Evolutionary conservation across 2,888 invertebrate species (phyloP).

Genomic region (Scotopteryx bipunctaria): DNA sequence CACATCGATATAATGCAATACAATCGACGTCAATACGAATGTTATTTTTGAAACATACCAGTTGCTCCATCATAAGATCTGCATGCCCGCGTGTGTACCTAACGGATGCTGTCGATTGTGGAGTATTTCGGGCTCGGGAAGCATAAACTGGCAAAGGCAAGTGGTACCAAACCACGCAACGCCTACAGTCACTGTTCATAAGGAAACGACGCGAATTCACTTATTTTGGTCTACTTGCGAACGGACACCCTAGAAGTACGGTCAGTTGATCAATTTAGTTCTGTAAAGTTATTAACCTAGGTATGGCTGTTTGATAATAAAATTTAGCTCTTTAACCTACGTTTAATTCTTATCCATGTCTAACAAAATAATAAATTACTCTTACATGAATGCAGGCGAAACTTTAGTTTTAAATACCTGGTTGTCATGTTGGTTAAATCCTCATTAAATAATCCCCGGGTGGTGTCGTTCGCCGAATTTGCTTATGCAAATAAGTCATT

Average conservation of each 20-base stretch:
- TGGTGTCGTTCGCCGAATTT: constrained; percentile 59
- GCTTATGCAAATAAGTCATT: constrained; percentile 60
- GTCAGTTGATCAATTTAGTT: not conserved
- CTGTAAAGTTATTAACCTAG: not conserved
- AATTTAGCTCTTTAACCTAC: too few species aligned
- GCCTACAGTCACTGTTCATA: constrained; percentile 57
- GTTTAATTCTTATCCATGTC: not conserved
- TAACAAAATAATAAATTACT: constrained; percentile 13
- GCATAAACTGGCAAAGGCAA: constrained; percentile 63
- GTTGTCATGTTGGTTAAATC: constrained; percentile 54
- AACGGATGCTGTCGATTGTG: constrained; percentile 73
- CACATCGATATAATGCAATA: constrained; percentile 16
- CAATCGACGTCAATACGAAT: constrained; percentile 17
- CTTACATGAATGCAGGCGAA: constrained; percentile 40
- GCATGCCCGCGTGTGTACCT: constrained; percentile 52
- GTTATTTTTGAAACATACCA: constrained; percentile 31
- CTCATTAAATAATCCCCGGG: constrained; percentile 61
- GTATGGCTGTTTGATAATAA: not conserved
- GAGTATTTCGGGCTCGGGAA: constrained; percentile 78
- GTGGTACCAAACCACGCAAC: constrained; percentile 40
- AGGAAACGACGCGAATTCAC: constrained; percentile 57
- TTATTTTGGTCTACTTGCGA: constrained; percentile 27
- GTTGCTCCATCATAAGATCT: constrained; percentile 43
- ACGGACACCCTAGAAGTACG: constrained; percentile 1
- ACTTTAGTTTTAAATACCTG: constrained; percentile 49